Base-by-base conservation (phyloP, 2,113 vertebrate genomes). In the Dryoscopus gambensis region DNA sequence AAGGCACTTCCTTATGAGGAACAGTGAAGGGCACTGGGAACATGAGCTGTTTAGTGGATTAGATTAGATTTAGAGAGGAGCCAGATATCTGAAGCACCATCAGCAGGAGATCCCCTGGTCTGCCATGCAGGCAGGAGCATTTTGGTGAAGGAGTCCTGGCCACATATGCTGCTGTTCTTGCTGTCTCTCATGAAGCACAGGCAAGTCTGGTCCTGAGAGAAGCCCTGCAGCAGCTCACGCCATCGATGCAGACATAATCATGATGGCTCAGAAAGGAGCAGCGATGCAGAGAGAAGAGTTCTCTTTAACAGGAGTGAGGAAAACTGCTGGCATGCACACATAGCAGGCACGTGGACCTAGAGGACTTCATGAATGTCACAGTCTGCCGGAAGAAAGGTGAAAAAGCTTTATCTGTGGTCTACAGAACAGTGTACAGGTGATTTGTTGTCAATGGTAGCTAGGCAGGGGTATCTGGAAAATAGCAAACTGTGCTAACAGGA, bases 211-310 rank as follows among this genome's bases (percentile, higher is more conserved):
- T 75, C 84, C 71, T 70, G 73, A 89, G 27, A 81, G 52, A 53
- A 89, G 77, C 74, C 69, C 42, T 63, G 23, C 1, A 5, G 56
- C 69, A 68, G 8, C 52, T 91, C 0, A 0, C 10, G 28, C 31
- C 25, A 65, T 12, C 1, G 0, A 30, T 23, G 31, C 5, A 67
- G 47, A 13, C 13, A 15, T 4, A 84, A 46, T 35, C 2, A 1
- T 14, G 42, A 46, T 5, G 6, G 39, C 35, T 13, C 53, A 62
- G 78, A 64, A 76, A 87, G 42, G 10, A 64, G 37, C 21, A 67
- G 28, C 53, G 65, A 17, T 4, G 24, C 15, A 47, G 42, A 50
- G 22, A 57, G 53, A 67, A 56, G 35, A 24, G 25, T 75, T 7
- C 37, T 79, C 46, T 91, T 63, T 25, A 64, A 64, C 20, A 84